Percentiles rank a stretch among this genome's conserved stretches.
These are phyloP conservation scores for Cyprinodon variegatus DNA, from an alignment of 2,113 vertebrate genomes.

Conservation along the genomic window DNA sequence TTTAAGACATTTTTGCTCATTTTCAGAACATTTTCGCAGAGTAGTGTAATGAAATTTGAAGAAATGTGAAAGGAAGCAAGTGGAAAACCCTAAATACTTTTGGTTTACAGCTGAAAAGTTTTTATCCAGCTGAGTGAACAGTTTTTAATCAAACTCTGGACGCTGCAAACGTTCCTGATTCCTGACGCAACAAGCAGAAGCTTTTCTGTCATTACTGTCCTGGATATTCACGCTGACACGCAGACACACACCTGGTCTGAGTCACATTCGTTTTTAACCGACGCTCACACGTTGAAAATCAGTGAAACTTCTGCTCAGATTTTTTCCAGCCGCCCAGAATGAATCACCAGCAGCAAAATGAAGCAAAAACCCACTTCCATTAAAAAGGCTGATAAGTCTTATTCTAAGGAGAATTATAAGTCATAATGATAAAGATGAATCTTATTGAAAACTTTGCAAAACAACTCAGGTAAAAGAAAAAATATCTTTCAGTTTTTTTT, in stretches of 20 bases:
- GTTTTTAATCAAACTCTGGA: no score
- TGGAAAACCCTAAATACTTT: not conserved
- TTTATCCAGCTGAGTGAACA: no score
- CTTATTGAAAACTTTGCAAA: not conserved
- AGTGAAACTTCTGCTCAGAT: not conserved
- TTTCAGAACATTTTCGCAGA: no score
- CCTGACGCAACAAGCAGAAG: conserved; percentile 6
- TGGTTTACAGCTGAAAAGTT: not conserved
- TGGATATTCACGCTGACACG: conserved; percentile 12
- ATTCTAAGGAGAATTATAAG: not conserved
- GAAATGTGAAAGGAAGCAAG: not conserved
- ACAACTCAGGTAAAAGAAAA: not conserved
- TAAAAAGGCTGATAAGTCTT: not conserved
- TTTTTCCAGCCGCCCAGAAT: not conserved
- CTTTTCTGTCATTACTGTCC: conserved; percentile 19
- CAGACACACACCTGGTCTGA: not conserved
- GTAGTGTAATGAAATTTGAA: no score
- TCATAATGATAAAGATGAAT: not conserved
- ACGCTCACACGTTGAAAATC: not conserved
- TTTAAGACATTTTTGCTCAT: no score
- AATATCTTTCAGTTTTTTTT: not conserved
- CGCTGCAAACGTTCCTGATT: not conserved
- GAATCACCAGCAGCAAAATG: not conserved
- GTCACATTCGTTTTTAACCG: not conserved
- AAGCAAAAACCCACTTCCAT: not conserved